Base-by-base conservation (phyloP, 2,888 invertebrate genomes). In the Agelastica alni region DNA sequence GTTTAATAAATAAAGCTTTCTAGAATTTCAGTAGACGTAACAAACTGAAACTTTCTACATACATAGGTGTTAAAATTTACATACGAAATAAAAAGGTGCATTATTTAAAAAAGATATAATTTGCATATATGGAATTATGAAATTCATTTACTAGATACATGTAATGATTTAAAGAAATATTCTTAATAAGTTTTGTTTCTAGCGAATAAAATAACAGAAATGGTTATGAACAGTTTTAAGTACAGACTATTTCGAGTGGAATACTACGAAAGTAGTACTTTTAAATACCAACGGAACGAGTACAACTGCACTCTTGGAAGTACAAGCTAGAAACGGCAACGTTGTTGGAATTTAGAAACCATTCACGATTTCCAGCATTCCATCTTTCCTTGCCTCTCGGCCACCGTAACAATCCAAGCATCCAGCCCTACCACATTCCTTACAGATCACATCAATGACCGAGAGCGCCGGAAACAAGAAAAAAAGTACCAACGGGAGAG, bases 381-480 rank as follows among this genome's bases (percentile, higher is more conserved):
- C 73, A 71, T 71, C 71, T 67, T 66, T 62, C 71, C 66, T 56
- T 64, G 65, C 71, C 70, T 66, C 69, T 61, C 55, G 57, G 64
- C 67, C 63, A 60, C 60, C 61, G 57, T 60, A 61, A 61, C 60
- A 53, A 61, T 54, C 57, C 59, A 58, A 61, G 61, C 61, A 67
- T 65, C 71, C 68, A 69, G 75, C 75, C 74, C 73, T 74, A 75
- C 76, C 75, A 75, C 77, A 77, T 77, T 77, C 77, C 76, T 67
- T 60, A 68, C 73, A 74, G 75, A 77, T 75, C 77, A 76, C 76
- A 76, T 77, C 76, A 77, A 77, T 77, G 77, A 76, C 75, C 76
- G 75, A 74, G n/a, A n/a, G 74, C 73, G 74, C 74, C 74, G 70
- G 75, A 71, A 72, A 70, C 70, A 72, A 70, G 70, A 71, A 73